phyloP scores from a whole-genome alignment of 2,797 vertebrate species.

The Gambusia yucatana region DNA sequence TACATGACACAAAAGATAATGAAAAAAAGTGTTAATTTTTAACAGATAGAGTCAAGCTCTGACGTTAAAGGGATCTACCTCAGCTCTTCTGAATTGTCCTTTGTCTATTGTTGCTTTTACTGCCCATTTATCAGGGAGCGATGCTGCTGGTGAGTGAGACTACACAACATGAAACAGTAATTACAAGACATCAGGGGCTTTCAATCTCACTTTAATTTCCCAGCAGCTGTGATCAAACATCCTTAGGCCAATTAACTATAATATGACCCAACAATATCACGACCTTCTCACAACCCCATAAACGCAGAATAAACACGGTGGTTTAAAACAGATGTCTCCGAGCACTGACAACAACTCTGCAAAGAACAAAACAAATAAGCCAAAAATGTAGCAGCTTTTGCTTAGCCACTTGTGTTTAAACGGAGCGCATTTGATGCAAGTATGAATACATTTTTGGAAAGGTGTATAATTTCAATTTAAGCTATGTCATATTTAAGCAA shows the following conservation, averaged over 20 bases:
- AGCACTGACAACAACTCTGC: slow-evolving; percentile 43
- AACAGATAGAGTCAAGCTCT: slow-evolving; percentile 45
- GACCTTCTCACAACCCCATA: slow-evolving; percentile 71
- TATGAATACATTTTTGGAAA: neutral
- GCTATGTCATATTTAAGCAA: neutral
- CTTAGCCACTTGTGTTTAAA: slow-evolving; percentile 22
- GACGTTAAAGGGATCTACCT: slow-evolving; percentile 48
- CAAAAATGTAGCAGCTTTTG: slow-evolving; percentile 16
- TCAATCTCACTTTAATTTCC: slow-evolving; percentile 82
- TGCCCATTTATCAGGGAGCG: slow-evolving; percentile 74
- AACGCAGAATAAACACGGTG: slow-evolving; percentile 55
- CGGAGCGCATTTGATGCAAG: slow-evolving; percentile 11
- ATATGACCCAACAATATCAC: slow-evolving; percentile 74
- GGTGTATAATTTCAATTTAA: neutral
- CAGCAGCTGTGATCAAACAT: slow-evolving; percentile 78
- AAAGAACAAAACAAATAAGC: slow-evolving; percentile 38
- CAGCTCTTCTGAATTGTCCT: slow-evolving; percentile 33
- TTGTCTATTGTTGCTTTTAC: slow-evolving; percentile 74
- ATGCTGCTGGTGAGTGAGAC: slow-evolving; percentile 73
- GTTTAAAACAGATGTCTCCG: slow-evolving; percentile 39
- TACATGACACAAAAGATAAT: slow-evolving; percentile 3
- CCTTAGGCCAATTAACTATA: slow-evolving; percentile 74
- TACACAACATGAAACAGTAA: slow-evolving; percentile 79
- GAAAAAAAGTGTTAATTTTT: slow-evolving; percentile 29
- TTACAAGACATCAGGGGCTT: slow-evolving; percentile 83